Evolutionary conservation across 2,113 vertebrate species (phyloP).

Genomic region (Apistogramma diplotaenia): DNA sequence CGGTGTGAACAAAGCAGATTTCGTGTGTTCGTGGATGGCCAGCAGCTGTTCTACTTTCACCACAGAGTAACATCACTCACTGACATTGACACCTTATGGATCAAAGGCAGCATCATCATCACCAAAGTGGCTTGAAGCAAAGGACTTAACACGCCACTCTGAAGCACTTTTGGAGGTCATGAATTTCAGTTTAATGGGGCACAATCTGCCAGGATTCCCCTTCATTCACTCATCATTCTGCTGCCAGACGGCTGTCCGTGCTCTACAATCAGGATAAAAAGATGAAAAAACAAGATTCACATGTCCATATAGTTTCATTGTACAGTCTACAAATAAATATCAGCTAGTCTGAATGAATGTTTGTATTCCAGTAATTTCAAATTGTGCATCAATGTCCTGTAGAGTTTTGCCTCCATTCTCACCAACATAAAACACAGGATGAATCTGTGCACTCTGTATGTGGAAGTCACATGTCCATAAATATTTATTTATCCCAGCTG

Average conservation of each 20-base stretch:
- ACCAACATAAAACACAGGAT: background rate
- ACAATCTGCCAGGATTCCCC: background rate
- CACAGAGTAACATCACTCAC: slow-evolving; percentile 84
- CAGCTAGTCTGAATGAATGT: background rate
- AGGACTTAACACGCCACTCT: background rate
- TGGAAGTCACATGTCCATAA: background rate
- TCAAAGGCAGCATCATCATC: slow-evolving; percentile 87
- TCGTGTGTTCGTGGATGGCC: slow-evolving; percentile 90
- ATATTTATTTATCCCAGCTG: background rate
- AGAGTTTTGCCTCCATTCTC: background rate
- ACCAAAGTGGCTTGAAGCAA: slow-evolving; percentile 87
- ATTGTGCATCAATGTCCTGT: background rate
- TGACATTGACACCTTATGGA: slow-evolving; percentile 89
- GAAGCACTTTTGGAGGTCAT: fast-evolving
- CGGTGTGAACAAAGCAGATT: slow-evolving; percentile 87
- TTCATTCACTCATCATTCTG: background rate
- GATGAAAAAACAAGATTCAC: background rate
- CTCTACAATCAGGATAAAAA: no score
- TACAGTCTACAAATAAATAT: background rate
- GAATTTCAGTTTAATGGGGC: background rate
- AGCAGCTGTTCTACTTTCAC: slow-evolving; percentile 92
- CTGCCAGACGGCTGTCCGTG: no score
- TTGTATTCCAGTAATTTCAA: background rate
- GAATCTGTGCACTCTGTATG: background rate
- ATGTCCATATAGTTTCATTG: background rate